Percentiles rank a stretch among this genome's conserved stretches.
These are phyloP conservation scores for Hippocampus abdominalis DNA, from an alignment of 2,113 vertebrate genomes.

Conservation along the genomic window DNA sequence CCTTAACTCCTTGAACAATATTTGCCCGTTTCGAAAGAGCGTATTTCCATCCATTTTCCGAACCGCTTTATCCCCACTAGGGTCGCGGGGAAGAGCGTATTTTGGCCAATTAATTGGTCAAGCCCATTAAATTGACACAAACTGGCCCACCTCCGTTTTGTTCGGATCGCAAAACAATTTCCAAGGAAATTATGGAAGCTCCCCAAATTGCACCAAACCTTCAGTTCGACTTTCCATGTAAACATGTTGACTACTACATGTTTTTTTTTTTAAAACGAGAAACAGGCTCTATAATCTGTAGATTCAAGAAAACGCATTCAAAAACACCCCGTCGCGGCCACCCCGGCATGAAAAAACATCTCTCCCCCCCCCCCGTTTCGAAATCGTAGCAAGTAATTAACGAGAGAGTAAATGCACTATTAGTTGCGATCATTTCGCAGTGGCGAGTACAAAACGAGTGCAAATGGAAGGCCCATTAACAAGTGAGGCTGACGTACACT, in stretches of 20 bases:
- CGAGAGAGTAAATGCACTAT: slow-evolving; percentile 9
- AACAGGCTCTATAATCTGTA: neutral
- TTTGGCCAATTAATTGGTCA: no score
- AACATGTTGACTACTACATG: neutral
- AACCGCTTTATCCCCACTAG: no score
- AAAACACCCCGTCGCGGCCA: neutral
- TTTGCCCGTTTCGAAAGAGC: no score
- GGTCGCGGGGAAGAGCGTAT: no score
- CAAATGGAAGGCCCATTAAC: slow-evolving; percentile 57
- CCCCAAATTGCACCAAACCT: neutral
- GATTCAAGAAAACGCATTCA: neutral
- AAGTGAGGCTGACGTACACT: slow-evolving; percentile 50
- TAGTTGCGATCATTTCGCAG: slow-evolving; percentile 27
- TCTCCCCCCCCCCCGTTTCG: neutral
- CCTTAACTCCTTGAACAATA: no score
- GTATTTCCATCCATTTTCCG: no score
- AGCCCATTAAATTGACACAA: neutral
- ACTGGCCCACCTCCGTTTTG: neutral
- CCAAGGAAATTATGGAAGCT: neutral
- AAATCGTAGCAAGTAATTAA: slow-evolving; percentile 5
- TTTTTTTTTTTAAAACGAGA: neutral
- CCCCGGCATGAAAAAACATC: slow-evolving; percentile 10
- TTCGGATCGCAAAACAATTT: neutral
- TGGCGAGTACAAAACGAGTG: slow-evolving; percentile 30
- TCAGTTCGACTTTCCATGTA: neutral